These are phyloP conservation scores for Cephus cinctus DNA, from an alignment of 1,140 invertebrate species.

Conservation along the genomic window DNA sequence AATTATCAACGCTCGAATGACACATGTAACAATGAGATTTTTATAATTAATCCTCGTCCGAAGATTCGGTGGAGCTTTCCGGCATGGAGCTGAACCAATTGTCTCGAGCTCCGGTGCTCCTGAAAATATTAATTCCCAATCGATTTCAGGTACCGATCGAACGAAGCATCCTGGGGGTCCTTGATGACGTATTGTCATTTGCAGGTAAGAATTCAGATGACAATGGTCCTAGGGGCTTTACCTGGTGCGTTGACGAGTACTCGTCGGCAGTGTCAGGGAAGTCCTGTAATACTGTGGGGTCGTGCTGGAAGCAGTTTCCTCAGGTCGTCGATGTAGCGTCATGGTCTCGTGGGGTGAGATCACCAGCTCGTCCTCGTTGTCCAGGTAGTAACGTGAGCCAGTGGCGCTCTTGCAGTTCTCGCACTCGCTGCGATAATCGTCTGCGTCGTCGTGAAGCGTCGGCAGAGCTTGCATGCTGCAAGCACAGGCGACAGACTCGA, in stretches of 20 bases:
- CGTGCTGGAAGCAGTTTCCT: slow-evolving; percentile 45
- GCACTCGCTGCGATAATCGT: slow-evolving; percentile 78
- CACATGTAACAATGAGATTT: background rate
- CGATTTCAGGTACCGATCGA: too few species aligned
- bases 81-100: slow-evolving; percentile 68
- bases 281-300: slow-evolving; percentile 63
- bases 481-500: slow-evolving; percentile 52
- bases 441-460: slow-evolving; percentile 60
- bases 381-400: slow-evolving; percentile 65
- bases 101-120: slow-evolving; percentile 59
- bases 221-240: slow-evolving; percentile 42
- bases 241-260: slow-evolving; percentile 64
- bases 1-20: background rate
- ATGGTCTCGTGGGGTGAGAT: slow-evolving; percentile 66
- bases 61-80: slow-evolving; percentile 58
- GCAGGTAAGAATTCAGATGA: background rate
- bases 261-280: slow-evolving; percentile 68
- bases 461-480: slow-evolving; percentile 51
- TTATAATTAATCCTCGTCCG: slow-evolving; percentile 49
- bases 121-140: slow-evolving; percentile 32
- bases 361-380: slow-evolving; percentile 60
- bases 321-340: slow-evolving; percentile 67
- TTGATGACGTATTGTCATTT: background rate
- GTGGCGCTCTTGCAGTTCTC: slow-evolving; percentile 78
- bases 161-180: too few species aligned